These are phyloP conservation scores for Nycticorax nycticorax DNA, from an alignment of 2,113 vertebrate genomes.

Conservation along the genomic window DNA sequence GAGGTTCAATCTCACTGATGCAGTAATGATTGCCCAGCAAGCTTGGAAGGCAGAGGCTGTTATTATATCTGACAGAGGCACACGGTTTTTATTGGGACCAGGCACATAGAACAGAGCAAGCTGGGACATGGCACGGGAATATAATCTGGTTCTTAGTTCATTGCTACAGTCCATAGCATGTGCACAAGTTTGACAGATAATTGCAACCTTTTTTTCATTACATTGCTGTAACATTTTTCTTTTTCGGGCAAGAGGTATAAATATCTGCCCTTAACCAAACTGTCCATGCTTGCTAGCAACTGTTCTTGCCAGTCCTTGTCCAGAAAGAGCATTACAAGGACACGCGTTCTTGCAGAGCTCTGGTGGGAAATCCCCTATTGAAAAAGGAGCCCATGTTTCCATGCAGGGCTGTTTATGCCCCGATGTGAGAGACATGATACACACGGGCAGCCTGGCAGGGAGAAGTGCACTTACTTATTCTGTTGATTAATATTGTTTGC, in stretches of 20 bases:
- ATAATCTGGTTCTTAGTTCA: not conserved
- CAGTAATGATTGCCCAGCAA: not conserved
- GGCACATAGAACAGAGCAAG: not conserved
- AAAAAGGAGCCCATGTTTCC: not conserved
- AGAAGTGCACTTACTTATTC: not conserved
- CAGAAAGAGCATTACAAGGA: not conserved
- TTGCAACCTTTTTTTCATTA: not conserved
- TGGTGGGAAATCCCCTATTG: not conserved
- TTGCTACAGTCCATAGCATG: not conserved
- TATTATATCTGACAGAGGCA: constrained; percentile 24
- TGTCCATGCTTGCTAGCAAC: not conserved
- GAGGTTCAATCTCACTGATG: not conserved
- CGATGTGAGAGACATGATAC: not conserved
- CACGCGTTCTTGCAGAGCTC: not conserved
- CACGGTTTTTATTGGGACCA: not conserved
- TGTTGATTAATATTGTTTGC: not conserved
- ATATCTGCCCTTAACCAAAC: not conserved
- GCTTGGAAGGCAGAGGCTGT: constrained; percentile 15
- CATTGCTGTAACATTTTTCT: not conserved
- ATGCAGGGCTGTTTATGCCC: not conserved
- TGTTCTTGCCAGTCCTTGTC: not conserved
- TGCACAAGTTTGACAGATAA: not conserved
- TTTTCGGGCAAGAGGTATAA: not conserved
- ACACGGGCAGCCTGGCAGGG: not conserved
- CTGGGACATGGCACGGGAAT: not conserved